Conservation (phyloP, 2,797 vertebrate genomes). For the Pipistrellus kuhlii region DNA sequence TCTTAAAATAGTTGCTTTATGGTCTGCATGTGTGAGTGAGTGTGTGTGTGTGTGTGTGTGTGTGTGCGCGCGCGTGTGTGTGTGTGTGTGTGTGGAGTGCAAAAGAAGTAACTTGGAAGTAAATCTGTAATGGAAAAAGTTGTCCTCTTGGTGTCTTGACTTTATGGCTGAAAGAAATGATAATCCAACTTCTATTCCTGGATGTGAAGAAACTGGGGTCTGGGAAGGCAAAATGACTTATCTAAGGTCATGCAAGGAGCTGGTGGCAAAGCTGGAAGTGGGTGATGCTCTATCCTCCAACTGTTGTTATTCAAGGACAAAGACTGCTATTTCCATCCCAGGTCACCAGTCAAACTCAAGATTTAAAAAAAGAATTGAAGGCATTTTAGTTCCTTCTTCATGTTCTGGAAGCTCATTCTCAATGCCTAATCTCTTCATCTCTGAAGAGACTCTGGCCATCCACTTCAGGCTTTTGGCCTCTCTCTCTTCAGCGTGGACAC, state of each 20-base stretch:
- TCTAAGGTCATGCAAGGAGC: background rate
- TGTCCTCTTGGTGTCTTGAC: background rate
- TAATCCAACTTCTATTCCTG: background rate
- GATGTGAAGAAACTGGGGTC: background rate
- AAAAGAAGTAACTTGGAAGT: background rate
- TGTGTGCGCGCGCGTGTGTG: background rate
- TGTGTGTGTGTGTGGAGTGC: no score
- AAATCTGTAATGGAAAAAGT: background rate
- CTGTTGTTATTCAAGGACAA: background rate
- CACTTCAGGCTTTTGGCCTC: rapidly evolving
- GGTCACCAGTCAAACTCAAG: background rate
- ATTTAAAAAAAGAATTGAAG: background rate
- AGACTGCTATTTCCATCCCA: background rate
- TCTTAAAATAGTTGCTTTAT: background rate
- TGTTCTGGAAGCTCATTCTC: background rate
- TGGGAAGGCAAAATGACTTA: background rate
- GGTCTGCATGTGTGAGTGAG: background rate
- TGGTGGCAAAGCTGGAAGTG: background rate
- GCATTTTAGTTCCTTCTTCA: background rate
- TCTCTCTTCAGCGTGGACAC: background rate
- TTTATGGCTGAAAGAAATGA: background rate
- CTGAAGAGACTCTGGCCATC: no score
- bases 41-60: background rate
- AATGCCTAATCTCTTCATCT: background rate
- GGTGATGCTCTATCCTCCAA: background rate